Evolutionary conservation across 1,140 invertebrate genomes (phyloP).

Genomic region (Euwallacea similis): DNA sequence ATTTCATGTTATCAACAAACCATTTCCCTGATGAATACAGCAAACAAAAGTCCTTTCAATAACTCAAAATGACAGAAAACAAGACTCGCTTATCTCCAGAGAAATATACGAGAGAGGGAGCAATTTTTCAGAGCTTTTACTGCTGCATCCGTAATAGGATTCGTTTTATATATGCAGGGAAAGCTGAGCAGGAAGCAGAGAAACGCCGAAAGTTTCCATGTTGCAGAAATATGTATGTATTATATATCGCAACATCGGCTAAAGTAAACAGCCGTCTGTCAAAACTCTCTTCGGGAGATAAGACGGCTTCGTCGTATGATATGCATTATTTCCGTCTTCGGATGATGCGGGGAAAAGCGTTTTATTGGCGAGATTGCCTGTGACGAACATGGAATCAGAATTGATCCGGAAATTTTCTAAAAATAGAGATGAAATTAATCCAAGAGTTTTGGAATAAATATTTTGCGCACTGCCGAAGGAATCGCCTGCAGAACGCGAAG

Average conservation of each 20-base stretch:
- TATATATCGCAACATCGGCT: background rate
- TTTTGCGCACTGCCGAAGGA: no score
- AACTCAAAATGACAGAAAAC: slow-evolving; percentile 11
- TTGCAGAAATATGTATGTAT: background rate
- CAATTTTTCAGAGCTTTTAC: slow-evolving; percentile 10
- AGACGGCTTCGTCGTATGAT: slow-evolving; percentile 1
- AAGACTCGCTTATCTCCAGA: slow-evolving; percentile 14
- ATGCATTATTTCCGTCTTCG: background rate
- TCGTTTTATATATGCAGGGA: background rate
- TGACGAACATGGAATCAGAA: no score
- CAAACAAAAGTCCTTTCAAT: slow-evolving; percentile 7
- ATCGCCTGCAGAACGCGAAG: no score
- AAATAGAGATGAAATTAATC: no score
- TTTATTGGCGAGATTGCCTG: background rate
- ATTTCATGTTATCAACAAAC: background rate
- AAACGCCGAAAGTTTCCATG: background rate
- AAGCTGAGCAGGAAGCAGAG: background rate
- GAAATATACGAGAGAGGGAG: slow-evolving; percentile 7
- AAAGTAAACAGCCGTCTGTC: slow-evolving; percentile 4
- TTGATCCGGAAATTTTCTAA: no score
- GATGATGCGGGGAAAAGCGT: background rate
- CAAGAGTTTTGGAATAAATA: no score
- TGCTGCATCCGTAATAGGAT: slow-evolving; percentile 16
- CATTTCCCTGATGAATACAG: background rate
- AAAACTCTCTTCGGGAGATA: background rate